Evolutionary conservation across 2,797 vertebrate genomes (phyloP), one percentile per base, ranked within the genome.

Genomic region (Psittacula echo): DNA sequence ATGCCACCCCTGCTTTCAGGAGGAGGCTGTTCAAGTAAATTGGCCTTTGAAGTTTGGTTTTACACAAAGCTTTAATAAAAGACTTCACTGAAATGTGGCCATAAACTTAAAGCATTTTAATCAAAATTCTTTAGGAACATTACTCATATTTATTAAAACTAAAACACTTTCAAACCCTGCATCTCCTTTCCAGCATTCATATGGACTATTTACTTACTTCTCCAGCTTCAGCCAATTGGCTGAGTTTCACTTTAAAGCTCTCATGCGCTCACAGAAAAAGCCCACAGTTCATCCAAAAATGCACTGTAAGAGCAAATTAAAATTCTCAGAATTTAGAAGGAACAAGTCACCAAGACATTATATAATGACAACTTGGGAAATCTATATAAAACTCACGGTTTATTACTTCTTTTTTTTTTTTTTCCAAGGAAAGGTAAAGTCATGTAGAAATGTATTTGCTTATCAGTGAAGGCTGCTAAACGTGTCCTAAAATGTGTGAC

Each of bases 31-130:
- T 75, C 45, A 85, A 78, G 44, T 47, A 65, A 89, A 79, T 53
- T 3, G 86, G 67, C 86, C 93, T 96, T 95, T 97, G 92, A 94
- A 94, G 91, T 84, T 18, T 30, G 23, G 37, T 56, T 82, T 84
- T 53, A 88, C 64, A 86, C 48, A 76, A 71, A 90, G 80, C 83
- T 86, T 95, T 50, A 94, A 61, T 96, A 62, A 77, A 94, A 94
- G 32, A 32, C 41, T 86, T 94, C 56, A 90, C 73, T 94, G 67
- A 76, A 61, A 65, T 20, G 37, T 48, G 32, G 12, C 73, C 64
- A 13, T 32, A 18, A 86, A 84, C 41, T 32, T 21, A 86, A 91
- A 84, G 61, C 10, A 48, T 30, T 64, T 88, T 39, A 79, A 87
- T 92, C 58, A 24, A 51, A 66, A 84, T 50, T 76, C 51, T 48